Conservation (phyloP, 2,797 vertebrate species). For the Gymnothorax javanicus region DNA sequence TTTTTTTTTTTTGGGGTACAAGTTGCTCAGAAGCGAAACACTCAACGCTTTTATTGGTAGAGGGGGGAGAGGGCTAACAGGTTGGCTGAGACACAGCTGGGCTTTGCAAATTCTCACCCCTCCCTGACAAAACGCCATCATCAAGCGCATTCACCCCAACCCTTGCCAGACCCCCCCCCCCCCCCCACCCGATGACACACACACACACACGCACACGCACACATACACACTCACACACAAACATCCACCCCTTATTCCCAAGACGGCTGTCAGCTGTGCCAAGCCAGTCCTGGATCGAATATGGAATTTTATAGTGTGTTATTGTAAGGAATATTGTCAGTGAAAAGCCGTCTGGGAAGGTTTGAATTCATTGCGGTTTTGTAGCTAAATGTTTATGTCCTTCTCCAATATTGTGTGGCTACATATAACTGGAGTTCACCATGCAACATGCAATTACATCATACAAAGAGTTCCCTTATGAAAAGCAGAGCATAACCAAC, state of each 20-base stretch:
- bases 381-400: conserved; percentile 42
- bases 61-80: conserved; percentile 52
- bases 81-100: conserved; percentile 74
- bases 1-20: conserved; percentile 15
- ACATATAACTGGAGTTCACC: background rate
- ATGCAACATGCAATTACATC: background rate
- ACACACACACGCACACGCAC: too few relatives aligned
- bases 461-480: background rate
- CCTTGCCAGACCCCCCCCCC: conserved; percentile 46
- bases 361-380: conserved; percentile 42
- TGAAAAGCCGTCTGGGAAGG: conserved; percentile 45
- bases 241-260: conserved; percentile 48
- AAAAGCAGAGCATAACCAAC: background rate
- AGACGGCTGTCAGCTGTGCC: conserved; percentile 55
- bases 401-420: conserved; percentile 9
- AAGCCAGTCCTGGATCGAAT: conserved; percentile 54
- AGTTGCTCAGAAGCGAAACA: conserved; percentile 63
- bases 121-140: conserved; percentile 65
- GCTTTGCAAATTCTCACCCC: conserved; percentile 64
- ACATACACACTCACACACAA: too few relatives aligned
- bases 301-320: conserved; percentile 55
- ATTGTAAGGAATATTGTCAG: conserved; percentile 45
- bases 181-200: too few relatives aligned
- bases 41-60: conserved; percentile 37
- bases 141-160: conserved; percentile 51